These are phyloP conservation scores for Tipula helvola DNA, from an alignment of 2,888 invertebrate genomes.

Conservation along the genomic window DNA sequence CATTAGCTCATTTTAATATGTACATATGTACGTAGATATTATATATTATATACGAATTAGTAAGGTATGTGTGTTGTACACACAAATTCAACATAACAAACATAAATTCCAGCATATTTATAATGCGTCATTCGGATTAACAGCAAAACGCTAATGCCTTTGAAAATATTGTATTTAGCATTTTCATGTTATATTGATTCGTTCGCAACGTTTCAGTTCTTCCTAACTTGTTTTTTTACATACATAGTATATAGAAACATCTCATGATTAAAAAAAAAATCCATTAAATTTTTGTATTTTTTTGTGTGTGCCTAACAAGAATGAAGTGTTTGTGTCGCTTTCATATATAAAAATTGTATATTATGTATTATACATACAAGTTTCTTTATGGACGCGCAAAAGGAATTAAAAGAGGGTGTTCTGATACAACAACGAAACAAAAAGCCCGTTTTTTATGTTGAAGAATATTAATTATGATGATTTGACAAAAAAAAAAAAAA, in stretches of 20 bases:
- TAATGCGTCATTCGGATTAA: constrained; percentile 4
- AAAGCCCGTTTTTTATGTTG: neutral
- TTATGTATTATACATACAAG: neutral
- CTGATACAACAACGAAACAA: neutral
- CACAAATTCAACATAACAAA: neutral
- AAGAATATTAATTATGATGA: constrained; percentile 4
- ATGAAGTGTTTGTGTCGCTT: neutral
- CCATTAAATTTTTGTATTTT: neutral
- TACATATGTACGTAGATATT: neutral
- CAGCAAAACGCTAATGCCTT: neutral
- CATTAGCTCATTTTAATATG: neutral
- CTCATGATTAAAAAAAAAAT: neutral
- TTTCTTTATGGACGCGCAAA: neutral
- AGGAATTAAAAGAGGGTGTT: neutral
- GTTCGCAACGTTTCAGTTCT: neutral
- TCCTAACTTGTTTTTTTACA: neutral
- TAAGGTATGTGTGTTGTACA: neutral
- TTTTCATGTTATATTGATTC: constrained; percentile 4
- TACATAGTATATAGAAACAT: neutral
- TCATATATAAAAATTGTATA: neutral
- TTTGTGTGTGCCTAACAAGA: constrained; percentile 4
- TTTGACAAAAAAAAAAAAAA: neutral
- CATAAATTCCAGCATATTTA: neutral
- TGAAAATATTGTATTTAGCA: neutral
- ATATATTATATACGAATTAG: neutral